Conservation (phyloP, 53 echinoderm and acorn worm genomes). For the Henricia sp. region DNA sequence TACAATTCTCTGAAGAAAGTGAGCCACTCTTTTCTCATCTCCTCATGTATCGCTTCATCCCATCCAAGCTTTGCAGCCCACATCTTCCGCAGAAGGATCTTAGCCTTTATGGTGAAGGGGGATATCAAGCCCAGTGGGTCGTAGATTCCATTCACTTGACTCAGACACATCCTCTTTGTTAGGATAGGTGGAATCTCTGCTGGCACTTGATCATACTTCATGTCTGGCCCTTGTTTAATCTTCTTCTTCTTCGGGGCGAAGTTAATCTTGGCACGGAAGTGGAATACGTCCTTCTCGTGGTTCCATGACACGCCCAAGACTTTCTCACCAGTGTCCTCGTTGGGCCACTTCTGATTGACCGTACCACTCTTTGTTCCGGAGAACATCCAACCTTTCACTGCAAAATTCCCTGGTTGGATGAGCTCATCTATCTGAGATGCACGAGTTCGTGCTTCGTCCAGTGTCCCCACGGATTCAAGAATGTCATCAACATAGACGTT, state of each 20-base stretch:
- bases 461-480: constrained; percentile 41
- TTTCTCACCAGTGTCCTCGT: constrained; percentile 39
- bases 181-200: constrained; percentile 39
- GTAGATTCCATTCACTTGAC: constrained; percentile 60
- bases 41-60: constrained; percentile 17
- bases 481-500: constrained; percentile 68
- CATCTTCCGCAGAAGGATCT: constrained; percentile 46
- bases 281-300: constrained; percentile 33
- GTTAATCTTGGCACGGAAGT: constrained; percentile 18
- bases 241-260: constrained; percentile 42
- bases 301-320: constrained; percentile 59
- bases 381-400: constrained; percentile 54
- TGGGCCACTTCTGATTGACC: constrained; percentile 15
- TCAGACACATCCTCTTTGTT: constrained; percentile 60
- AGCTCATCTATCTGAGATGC: constrained; percentile 42
- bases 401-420: constrained; percentile 57
- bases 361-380: background rate
- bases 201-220: background rate
- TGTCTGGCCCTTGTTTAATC: constrained; percentile 7
- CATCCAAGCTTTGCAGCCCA: constrained; percentile 38
- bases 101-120: constrained; percentile 35
- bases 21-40: constrained; percentile 38
- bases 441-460: constrained; percentile 9
- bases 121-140: constrained; percentile 59
- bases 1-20: constrained; percentile 16